Evolutionary conservation across 1,140 invertebrate species (phyloP).

Genomic region (Ectropis grisescens): DNA sequence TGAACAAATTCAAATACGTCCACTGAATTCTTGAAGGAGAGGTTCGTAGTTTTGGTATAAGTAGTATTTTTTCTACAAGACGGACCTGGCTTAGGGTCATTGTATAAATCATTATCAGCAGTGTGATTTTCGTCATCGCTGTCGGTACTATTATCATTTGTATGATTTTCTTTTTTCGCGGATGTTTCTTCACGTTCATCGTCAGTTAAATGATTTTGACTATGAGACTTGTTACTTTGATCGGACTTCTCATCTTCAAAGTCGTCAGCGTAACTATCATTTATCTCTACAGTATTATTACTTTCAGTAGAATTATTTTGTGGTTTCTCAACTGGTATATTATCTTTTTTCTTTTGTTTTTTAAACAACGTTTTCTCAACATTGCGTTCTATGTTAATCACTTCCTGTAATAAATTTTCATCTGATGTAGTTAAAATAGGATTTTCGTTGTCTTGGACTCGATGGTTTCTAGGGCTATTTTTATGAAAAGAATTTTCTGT

Average conservation of each 20-base stretch:
- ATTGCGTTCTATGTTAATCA: slow-evolving; percentile 46
- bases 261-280: slow-evolving; percentile 54
- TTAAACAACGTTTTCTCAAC: slow-evolving; percentile 29
- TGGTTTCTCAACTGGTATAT: slow-evolving; percentile 1
- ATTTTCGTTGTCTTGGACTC: slow-evolving; percentile 23
- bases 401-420: slow-evolving; percentile 56
- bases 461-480: slow-evolving; percentile 22
- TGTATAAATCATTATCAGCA: too few relatives aligned
- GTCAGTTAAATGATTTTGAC: too few relatives aligned
- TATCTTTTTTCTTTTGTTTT: slow-evolving; percentile 14
- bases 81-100: slow-evolving; percentile 3
- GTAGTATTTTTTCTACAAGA: slow-evolving; percentile 20
- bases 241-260: slow-evolving; percentile 58
- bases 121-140: slow-evolving; percentile 1
- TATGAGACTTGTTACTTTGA: slow-evolving; percentile 12
- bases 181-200: too few relatives aligned
- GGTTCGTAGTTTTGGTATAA: slow-evolving; percentile 33
- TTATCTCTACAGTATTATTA: slow-evolving; percentile 15
- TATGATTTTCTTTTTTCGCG: too few relatives aligned
- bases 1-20: slow-evolving; percentile 63
- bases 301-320: slow-evolving; percentile 9
- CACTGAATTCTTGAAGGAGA: slow-evolving; percentile 52
- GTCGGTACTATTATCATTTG: too few relatives aligned
- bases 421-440: slow-evolving; percentile 43
- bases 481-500: slow-evolving; percentile 38